Evolutionary conservation across 1,140 invertebrate species (phyloP), one percentile per base, ranked within the genome.

Genomic region (Psilanteris sp.): DNA sequence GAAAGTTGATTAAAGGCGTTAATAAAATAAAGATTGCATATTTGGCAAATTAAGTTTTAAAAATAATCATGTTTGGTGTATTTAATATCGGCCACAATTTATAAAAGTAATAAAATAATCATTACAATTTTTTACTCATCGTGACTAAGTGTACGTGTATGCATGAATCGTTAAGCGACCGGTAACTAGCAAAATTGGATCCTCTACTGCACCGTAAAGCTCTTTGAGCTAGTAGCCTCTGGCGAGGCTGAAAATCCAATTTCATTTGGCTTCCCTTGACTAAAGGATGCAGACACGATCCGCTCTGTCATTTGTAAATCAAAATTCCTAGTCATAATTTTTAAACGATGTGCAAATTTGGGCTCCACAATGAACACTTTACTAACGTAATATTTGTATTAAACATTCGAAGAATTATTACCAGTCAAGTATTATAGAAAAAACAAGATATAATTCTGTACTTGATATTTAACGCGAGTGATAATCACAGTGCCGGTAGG

Each of bases 101-200:
- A 32, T 50, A 31, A 15, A 11, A 50, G 52, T 52, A 31, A 59
- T 52, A 64, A 52, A 66, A 36, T 29, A 57, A 62, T 32, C 48
- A 54, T 55, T 62, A 62, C 34, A 36, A 37, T 13, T 46, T 32
- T 29, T 54, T 24, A 1, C 4, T 67, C 66, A 41, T 61, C 36
- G 39, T 29, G 14, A 62, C 54, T 76, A 75, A 59, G 59, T 71
- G 36, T 71, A 70, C 34, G 71, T 66, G 59, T 66, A 50, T 66
- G 73, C 59, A 71, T 66, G 46, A 77, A 77, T 70, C 73, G 73
- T 77, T 77, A 71, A 77, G 74, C 67, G 66, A 71, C 59, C 67
- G 67, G 74, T 77, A 77, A 77, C 74, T 77, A 77, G 74, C 59
- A 66, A 77, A 77, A 77, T 71, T 71, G 74, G 67, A 77, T 77